Percentiles rank a stretch among this genome's conserved stretches.
Evolutionary conservation across 1,140 invertebrate genomes (phyloP).

Genomic region (Chrysopa pallens): DNA sequence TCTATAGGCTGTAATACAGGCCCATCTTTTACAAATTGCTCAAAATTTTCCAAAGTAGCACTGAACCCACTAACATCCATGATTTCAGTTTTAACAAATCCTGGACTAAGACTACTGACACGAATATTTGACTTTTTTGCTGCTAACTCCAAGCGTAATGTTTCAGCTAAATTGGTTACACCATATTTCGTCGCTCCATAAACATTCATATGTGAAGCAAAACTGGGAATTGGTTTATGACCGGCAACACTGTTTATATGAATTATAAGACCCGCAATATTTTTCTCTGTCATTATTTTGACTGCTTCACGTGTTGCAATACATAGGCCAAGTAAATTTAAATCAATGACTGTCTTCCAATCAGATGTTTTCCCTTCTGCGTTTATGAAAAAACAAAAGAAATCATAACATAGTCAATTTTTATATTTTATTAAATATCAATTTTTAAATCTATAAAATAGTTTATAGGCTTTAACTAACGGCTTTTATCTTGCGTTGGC

Average conservation of each 20-base stretch:
- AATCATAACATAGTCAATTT: too few species aligned
- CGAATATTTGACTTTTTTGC: slow-evolving; percentile 36
- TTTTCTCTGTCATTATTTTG: slow-evolving; percentile 37
- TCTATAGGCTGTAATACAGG: too few species aligned
- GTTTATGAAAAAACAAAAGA: too few species aligned
- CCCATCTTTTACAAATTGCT: too few species aligned
- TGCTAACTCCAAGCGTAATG: slow-evolving; percentile 41
- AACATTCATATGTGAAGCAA: slow-evolving; percentile 20
- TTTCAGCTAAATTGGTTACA: slow-evolving; percentile 41
- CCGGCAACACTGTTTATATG: slow-evolving; percentile 45
- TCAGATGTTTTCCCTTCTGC: slow-evolving; percentile 3
- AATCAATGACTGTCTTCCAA: slow-evolving; percentile 34
- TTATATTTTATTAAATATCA: background rate
- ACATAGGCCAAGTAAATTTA: slow-evolving; percentile 46
- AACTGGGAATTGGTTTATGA: slow-evolving; percentile 18
- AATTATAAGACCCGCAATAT: slow-evolving; percentile 46
- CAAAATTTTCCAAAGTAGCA: too few species aligned
- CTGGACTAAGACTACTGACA: slow-evolving; percentile 27
- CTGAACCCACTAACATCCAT: too few species aligned
- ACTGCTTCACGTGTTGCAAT: slow-evolving; percentile 42
- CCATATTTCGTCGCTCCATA: slow-evolving; percentile 55
- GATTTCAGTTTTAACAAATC: too few species aligned
- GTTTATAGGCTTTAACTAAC: background rate
- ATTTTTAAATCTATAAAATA: background rate
- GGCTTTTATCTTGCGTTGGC: too few species aligned